Conservation (phyloP, 2,113 vertebrate genomes). For the Plestiodon gilberti region DNA sequence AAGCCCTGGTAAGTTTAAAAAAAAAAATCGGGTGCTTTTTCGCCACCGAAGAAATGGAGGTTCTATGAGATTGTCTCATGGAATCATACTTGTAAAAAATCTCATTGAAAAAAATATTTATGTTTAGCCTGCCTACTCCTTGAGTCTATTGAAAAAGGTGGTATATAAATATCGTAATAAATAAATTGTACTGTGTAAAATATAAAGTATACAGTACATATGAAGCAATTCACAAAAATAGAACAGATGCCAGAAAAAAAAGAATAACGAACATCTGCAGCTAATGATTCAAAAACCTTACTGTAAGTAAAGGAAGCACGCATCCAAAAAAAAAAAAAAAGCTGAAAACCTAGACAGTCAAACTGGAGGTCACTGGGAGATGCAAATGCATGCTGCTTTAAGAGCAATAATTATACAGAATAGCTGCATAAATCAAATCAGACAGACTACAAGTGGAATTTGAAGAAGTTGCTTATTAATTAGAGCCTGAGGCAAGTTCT, state of each 20-base stretch:
- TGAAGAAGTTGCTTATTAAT: slow-evolving; percentile 73
- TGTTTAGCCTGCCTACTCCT: too few species aligned
- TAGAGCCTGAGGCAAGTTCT: slow-evolving; percentile 72
- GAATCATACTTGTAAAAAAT: too few species aligned
- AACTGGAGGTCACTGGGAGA: slow-evolving; percentile 58
- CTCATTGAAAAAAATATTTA: too few species aligned
- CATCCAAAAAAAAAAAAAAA: slow-evolving; percentile 48
- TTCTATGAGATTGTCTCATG: too few species aligned
- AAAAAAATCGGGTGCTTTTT: too few species aligned
- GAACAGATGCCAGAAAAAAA: slow-evolving; percentile 68
- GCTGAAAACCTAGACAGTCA: slow-evolving; percentile 68
- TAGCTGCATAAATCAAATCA: slow-evolving; percentile 60
- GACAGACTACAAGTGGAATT: slow-evolving; percentile 64
- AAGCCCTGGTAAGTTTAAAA: too few species aligned
- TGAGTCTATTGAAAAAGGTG: too few species aligned
- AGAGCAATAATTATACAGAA: slow-evolving; percentile 68
- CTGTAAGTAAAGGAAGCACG: slow-evolving; percentile 64
- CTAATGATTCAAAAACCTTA: slow-evolving; percentile 65
- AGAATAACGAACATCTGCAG: slow-evolving; percentile 68
- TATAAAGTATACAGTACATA: slow-evolving; percentile 39
- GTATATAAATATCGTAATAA: too few species aligned
- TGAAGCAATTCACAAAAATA: slow-evolving; percentile 55
- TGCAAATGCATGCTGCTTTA: slow-evolving; percentile 72
- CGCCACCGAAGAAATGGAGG: too few species aligned
- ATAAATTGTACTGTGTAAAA: neutral